Conservation (phyloP, 2,888 invertebrate genomes). For the Stenolophus ochropezus region DNA sequence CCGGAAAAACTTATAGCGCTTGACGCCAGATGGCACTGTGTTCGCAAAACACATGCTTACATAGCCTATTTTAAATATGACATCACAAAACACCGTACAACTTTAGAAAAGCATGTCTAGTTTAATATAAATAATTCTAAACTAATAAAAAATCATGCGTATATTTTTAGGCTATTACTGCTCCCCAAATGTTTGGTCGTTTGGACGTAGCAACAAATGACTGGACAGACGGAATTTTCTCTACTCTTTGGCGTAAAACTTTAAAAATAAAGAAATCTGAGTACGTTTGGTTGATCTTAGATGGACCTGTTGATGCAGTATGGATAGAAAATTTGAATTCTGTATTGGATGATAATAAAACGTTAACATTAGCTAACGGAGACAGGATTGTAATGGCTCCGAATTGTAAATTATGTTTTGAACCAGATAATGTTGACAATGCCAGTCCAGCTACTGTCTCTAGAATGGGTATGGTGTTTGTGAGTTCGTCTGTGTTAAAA, state of each 20-base stretch:
- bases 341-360: conserved; percentile 98
- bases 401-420: conserved; percentile 93
- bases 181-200: conserved; percentile 93
- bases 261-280: conserved; percentile 85
- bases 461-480: conserved; percentile 94
- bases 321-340: conserved; percentile 98
- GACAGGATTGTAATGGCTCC: conserved; percentile 94
- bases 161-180: conserved; percentile 85
- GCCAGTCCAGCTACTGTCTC: conserved; percentile 98
- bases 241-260: conserved; percentile 90
- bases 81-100: too few species aligned
- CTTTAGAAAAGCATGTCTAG: too few species aligned
- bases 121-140: too few species aligned
- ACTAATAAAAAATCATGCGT: conserved; percentile 60
- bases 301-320: conserved; percentile 97
- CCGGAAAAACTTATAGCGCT: too few species aligned
- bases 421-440: conserved; percentile 90
- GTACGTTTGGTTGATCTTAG: conserved; percentile 82
- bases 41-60: too few species aligned
- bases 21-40: too few species aligned
- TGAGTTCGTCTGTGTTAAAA: conserved; percentile 94
- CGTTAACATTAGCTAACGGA: conserved; percentile 93
- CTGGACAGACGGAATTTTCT: conserved; percentile 96
- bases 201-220: conserved; percentile 94
- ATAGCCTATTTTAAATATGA: too few species aligned